These are phyloP conservation scores for Pipra filicauda DNA, from an alignment of 2,113 vertebrate species.

Conservation along the genomic window DNA sequence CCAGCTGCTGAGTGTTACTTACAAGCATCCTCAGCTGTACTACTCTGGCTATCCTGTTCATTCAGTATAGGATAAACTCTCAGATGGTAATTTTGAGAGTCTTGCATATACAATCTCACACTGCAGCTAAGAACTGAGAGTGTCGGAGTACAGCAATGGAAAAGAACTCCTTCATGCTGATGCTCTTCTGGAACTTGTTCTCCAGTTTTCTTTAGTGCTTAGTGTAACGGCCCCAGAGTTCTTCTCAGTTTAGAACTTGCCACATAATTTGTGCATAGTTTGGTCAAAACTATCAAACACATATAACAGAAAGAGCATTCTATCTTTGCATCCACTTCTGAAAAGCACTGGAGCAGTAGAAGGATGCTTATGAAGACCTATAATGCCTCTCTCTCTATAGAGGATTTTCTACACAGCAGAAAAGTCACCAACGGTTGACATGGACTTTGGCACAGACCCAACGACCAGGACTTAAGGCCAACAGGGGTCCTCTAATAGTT, in stretches of 20 bases:
- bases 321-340: background rate
- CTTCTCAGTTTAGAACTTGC: background rate
- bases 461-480: background rate
- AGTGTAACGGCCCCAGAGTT: background rate
- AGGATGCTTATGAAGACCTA: background rate
- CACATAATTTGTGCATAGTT: background rate
- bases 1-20: background rate
- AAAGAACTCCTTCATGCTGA: background rate
- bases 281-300: background rate
- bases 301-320: background rate
- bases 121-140: background rate
- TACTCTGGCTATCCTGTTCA: background rate
- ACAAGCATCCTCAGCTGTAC: background rate
- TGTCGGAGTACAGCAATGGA: background rate
- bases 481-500: background rate
- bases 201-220: background rate
- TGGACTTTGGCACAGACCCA: background rate
- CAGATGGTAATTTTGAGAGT: background rate
- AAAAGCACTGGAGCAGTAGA: background rate
- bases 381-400: background rate
- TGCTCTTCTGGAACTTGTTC: background rate
- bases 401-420: rapidly evolving
- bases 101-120: rapidly evolving
- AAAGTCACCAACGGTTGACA: background rate
- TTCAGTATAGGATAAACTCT: background rate